A percentile compares a stretch with the other conserved stretches of the same genome.
Evolutionary conservation across 2,113 vertebrate genomes (phyloP).

Genomic region (Macquaria australasica): DNA sequence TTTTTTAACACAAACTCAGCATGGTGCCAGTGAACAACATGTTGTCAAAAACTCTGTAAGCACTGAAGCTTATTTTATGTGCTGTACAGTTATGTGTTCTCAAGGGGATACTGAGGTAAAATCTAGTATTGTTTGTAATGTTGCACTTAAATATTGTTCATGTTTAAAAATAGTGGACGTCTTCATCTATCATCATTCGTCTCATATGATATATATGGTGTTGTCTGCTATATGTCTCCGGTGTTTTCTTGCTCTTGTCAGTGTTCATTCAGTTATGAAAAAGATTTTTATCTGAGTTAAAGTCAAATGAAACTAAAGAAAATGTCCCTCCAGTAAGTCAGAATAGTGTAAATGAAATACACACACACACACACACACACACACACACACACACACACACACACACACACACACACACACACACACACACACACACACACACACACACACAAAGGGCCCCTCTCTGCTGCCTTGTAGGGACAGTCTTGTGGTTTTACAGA

Average conservation of each 20-base stretch:
- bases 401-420: background rate
- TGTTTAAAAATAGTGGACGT: background rate
- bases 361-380: no score
- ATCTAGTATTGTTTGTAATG: background rate
- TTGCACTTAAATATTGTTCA: background rate
- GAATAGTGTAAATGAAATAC: constrained; percentile 1
- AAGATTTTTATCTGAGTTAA: background rate
- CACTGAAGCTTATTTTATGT: background rate
- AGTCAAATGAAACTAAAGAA: constrained; percentile 36
- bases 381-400: background rate
- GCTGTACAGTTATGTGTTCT: background rate
- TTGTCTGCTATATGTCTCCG: background rate
- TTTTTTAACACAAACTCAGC: constrained; percentile 8
- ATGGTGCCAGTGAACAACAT: background rate
- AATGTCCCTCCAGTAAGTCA: background rate
- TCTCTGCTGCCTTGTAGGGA: background rate
- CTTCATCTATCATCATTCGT: background rate
- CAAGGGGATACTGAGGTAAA: background rate
- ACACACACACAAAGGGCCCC: background rate
- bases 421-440: background rate
- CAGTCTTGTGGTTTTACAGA: constrained; percentile 50
- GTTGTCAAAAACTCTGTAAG: background rate
- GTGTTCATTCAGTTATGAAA: constrained; percentile 9
- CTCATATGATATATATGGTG: no score
- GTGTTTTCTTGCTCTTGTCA: background rate